These are phyloP conservation scores for Acromyrmex echinatior DNA, from an alignment of 1,140 invertebrate genomes.

Conservation along the genomic window DNA sequence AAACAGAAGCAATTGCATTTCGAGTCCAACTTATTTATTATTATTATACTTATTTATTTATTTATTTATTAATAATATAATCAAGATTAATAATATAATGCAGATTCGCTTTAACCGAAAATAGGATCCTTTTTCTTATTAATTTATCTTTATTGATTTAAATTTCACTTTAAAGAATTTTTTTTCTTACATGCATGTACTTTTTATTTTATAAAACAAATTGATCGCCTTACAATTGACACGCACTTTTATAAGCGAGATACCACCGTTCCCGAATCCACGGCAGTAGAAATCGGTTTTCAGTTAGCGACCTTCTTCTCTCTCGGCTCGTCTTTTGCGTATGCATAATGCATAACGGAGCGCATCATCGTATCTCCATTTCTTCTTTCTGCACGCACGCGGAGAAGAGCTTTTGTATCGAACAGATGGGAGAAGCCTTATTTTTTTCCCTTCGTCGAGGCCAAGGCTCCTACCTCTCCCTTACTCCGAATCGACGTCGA, in stretches of 20 bases:
- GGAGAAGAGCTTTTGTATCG: constrained; percentile 68
- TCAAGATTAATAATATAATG: too few species aligned
- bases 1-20: too few species aligned
- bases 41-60: too few species aligned
- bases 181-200: not conserved
- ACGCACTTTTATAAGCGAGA: not conserved
- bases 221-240: constrained; percentile 7
- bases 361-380: constrained; percentile 79
- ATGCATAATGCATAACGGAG: constrained; percentile 78
- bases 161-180: not conserved
- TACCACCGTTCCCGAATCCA: constrained; percentile 19
- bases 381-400: constrained; percentile 62
- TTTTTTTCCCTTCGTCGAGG: constrained; percentile 45
- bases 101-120: too few species aligned
- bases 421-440: constrained; percentile 48
- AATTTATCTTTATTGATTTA: too few species aligned
- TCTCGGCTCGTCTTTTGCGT: constrained; percentile 37
- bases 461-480: constrained; percentile 7
- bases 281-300: constrained; percentile 73
- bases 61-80: too few species aligned
- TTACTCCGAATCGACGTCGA: constrained; percentile 60
- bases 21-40: too few species aligned
- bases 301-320: constrained; percentile 62
- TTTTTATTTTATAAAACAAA: constrained; percentile 36
- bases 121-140: too few species aligned